Conservation (phyloP, 2,113 vertebrate species). For the Rhabdornis inornatus region DNA sequence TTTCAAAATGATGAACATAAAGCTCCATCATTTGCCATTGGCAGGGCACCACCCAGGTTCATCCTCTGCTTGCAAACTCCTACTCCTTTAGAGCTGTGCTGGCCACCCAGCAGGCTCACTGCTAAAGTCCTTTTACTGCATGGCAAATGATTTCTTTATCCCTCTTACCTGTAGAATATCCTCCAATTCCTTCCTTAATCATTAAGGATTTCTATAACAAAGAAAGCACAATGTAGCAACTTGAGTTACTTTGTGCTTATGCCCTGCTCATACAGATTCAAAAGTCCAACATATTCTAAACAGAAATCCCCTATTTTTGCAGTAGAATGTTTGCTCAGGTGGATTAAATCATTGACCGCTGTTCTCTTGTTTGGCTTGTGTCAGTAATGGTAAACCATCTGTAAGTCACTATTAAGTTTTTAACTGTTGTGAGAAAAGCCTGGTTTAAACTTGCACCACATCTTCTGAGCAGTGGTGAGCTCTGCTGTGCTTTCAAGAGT, state of each 20-base stretch:
- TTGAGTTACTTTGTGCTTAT: background rate
- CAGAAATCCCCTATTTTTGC: background rate
- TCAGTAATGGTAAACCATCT: background rate
- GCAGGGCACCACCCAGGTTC: background rate
- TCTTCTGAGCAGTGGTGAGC: background rate
- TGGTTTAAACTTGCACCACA: background rate
- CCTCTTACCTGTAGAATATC: fast-evolving
- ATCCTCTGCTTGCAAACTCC: background rate
- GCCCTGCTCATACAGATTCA: background rate
- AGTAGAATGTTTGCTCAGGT: background rate
- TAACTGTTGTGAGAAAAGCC: background rate
- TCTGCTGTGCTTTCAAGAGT: background rate
- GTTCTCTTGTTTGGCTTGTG: background rate
- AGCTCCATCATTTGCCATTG: background rate
- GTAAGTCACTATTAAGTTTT: background rate
- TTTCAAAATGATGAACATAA: background rate
- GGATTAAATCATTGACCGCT: fast-evolving
- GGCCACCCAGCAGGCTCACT: background rate
- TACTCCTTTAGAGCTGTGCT: background rate
- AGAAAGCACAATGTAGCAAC: background rate
- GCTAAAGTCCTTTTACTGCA: background rate
- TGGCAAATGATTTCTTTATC: background rate
- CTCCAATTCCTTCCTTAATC: background rate
- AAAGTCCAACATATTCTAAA: background rate
- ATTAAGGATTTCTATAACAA: background rate